Evolutionary conservation across 2,888 invertebrate species (phyloP), one percentile per base, ranked within the genome.

Genomic region (Trachelus stipa): DNA sequence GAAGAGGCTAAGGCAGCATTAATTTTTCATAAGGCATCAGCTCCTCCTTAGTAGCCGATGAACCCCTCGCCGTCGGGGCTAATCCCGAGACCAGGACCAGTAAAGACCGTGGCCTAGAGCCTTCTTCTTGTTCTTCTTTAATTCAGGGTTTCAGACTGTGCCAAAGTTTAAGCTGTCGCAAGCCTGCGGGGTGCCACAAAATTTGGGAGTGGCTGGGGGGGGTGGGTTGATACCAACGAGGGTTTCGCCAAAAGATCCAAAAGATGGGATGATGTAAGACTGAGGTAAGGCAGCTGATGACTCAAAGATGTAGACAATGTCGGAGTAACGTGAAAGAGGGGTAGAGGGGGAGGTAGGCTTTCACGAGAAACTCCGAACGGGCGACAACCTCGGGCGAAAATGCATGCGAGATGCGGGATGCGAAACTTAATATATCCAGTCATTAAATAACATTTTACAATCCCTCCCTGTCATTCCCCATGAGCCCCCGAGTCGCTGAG

Each of bases 401-500:
- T 74, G 74, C 74, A 69, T 75, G 12, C 69, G 30, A 33, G 74
- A 75, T 69, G 69, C 73, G 37, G 34, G 69, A 75, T 69, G 69
- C 68, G 73, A 68, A 79, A 68, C 31, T 73, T 68, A 75, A 68
- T 79, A 76, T 76, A 79, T 68, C 79, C 79, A 83, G 82, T 83
- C 84, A 83, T 86, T 85, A 83, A 84, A 87, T 87, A 80, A 84
- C 83, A 85, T 84, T 85, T 86, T 80, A 77, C 74, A 74, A 74
- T 35, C 74, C 74, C 71, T 30, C 31, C 30, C 71, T 34, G 15
- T 11, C 71, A 56, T 71, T 12, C 30, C 71, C 71, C 71, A 31
- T 34, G 30, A 31, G 31, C 71, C 56, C 23, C 56, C 35, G n/a
- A 79, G 80, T 77, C 69, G 30, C 73, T n/a, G 15, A 31, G 71